phyloP scores from a whole-genome alignment of 1,140 invertebrate genomes.

The Branchinecta lynchi region DNA sequence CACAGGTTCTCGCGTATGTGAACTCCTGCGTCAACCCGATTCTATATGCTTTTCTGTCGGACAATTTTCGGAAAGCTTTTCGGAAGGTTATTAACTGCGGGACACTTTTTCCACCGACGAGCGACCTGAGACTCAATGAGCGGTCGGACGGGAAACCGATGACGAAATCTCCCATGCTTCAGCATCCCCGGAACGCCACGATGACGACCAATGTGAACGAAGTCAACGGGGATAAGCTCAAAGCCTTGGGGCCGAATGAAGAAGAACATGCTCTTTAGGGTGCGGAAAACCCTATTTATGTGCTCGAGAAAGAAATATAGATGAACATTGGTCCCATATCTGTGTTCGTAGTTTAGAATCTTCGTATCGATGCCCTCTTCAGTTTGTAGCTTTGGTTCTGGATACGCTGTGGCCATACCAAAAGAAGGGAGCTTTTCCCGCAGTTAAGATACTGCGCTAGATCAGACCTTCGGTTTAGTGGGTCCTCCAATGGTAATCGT shows the following conservation, averaged over 20 bases:
- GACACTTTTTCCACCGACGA: slow-evolving; percentile 21
- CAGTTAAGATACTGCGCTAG: too few species aligned
- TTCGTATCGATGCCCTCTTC: too few species aligned
- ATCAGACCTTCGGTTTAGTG: too few species aligned
- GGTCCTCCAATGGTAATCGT: too few species aligned
- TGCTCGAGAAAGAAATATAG: too few species aligned
- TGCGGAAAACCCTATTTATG: too few species aligned
- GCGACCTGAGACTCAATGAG: neutral
- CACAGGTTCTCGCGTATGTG: slow-evolving; percentile 83
- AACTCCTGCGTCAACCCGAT: slow-evolving; percentile 92
- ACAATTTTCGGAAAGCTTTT: slow-evolving; percentile 71
- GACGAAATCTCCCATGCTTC: neutral
- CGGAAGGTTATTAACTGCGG: slow-evolving; percentile 45
- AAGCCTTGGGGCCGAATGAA: neutral
- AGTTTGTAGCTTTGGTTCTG: too few species aligned
- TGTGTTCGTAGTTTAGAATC: too few species aligned
- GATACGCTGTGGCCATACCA: too few species aligned
- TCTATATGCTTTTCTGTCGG: slow-evolving; percentile 79
- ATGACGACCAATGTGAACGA: neutral
- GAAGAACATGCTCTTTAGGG: neutral
- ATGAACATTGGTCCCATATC: too few species aligned
- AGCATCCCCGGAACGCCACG: neutral
- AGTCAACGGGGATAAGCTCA: neutral
- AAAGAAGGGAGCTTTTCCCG: too few species aligned
- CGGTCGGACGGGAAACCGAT: neutral